phyloP scores from a whole-genome alignment of 2,888 invertebrate species.

The Chironomus riparius region DNA sequence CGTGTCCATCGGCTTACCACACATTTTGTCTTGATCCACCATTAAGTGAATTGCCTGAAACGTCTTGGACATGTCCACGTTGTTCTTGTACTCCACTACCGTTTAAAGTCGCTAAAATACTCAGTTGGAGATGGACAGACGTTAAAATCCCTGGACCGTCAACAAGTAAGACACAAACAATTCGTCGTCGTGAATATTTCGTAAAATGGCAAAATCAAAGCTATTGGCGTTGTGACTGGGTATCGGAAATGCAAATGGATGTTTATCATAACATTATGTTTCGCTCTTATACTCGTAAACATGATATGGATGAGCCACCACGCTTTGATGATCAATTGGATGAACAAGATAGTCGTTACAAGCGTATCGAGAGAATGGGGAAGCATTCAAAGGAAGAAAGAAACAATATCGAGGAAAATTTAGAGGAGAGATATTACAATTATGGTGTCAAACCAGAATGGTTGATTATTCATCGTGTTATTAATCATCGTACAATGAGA shows the following conservation, averaged over 20 bases:
- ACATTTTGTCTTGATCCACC: slow-evolving; percentile 94
- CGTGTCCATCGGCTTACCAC: slow-evolving; percentile 94
- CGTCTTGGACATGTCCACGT: slow-evolving; percentile 96
- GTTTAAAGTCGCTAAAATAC: slow-evolving; percentile 82
- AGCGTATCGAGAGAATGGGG: slow-evolving; percentile 51
- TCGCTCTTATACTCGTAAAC: slow-evolving; percentile 86
- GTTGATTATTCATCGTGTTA: slow-evolving; percentile 91
- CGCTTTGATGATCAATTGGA: slow-evolving; percentile 84
- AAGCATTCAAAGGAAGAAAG: slow-evolving; percentile 41
- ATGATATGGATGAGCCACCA: slow-evolving; percentile 96
- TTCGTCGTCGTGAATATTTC: slow-evolving; percentile 84
- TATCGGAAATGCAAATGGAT: slow-evolving; percentile 86
- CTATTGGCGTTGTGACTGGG: slow-evolving; percentile 98
- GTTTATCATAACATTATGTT: slow-evolving; percentile 92
- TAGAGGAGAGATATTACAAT: slow-evolving; percentile 56
- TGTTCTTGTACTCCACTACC: slow-evolving; percentile 73
- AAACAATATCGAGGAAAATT: slow-evolving; percentile 46
- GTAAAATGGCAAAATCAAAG: slow-evolving; percentile 96
- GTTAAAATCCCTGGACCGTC: slow-evolving; percentile 51
- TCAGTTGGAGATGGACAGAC: slow-evolving; percentile 92
- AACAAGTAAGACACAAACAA: slow-evolving; percentile 45
- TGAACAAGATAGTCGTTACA: slow-evolving; percentile 64
- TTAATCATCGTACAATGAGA: slow-evolving; percentile 81
- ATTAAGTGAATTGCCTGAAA: slow-evolving; percentile 84
- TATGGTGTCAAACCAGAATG: slow-evolving; percentile 98